Conservation (phyloP, 2,113 vertebrate species). For the Cryptoleucopteryx plumbea region DNA sequence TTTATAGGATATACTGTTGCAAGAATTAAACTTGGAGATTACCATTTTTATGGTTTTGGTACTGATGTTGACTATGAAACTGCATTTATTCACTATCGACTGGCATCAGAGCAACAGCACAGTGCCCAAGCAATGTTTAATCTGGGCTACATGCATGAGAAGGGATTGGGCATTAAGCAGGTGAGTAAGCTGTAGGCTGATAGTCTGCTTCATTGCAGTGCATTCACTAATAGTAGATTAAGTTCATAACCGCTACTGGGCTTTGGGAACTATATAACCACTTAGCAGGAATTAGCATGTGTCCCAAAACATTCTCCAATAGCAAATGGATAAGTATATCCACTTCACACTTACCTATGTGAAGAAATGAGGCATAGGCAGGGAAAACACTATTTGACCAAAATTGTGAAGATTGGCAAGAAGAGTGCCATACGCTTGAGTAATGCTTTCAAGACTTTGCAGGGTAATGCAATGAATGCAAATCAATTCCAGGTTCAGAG, state of each 20-base stretch:
- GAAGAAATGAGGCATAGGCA: background rate
- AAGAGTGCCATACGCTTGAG: background rate
- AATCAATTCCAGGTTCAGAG: background rate
- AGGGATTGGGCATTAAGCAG: conserved; percentile 96
- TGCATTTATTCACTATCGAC: conserved; percentile 94
- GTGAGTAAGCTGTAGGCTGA: conserved; percentile 55
- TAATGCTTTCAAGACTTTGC: background rate
- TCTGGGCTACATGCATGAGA: conserved; percentile 98
- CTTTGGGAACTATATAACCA: background rate
- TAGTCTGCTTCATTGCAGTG: background rate
- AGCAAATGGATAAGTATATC: background rate
- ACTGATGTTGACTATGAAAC: conserved; percentile 97
- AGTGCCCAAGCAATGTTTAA: conserved; percentile 99
- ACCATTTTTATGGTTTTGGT: conserved; percentile 96
- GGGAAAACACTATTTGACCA: background rate
- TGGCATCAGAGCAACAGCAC: conserved; percentile 96
- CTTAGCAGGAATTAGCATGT: background rate
- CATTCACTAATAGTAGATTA: background rate
- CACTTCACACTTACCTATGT: background rate
- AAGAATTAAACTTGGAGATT: conserved; percentile 96
- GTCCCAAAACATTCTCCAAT: background rate
- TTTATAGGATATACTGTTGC: conserved; percentile 92
- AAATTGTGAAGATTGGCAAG: background rate
- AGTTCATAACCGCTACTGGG: background rate
- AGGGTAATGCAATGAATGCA: background rate